A percentile compares a stretch with the other conserved stretches of the same genome.
Conservation (phyloP, 2,113 vertebrate species). For the Aplodontia rufa region DNA sequence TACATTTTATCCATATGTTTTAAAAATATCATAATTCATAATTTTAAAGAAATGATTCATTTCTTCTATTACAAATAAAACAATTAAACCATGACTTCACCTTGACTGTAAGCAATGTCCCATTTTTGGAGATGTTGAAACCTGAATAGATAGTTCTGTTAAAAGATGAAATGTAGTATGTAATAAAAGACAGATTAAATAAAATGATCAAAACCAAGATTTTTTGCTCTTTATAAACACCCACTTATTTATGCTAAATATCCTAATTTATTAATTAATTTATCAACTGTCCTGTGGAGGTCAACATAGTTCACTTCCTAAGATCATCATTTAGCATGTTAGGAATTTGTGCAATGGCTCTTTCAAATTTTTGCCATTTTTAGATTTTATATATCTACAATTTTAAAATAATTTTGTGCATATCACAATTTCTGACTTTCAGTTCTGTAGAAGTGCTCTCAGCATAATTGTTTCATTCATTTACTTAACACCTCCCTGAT, state of each 20-base stretch:
- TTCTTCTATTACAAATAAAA: neutral
- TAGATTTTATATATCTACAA: neutral
- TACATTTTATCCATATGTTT: neutral
- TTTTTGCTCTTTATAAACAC: neutral
- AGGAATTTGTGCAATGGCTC: neutral
- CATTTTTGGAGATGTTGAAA: neutral
- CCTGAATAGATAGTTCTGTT: slow-evolving; percentile 28
- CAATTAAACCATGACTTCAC: neutral
- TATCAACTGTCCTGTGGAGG: neutral
- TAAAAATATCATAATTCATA: neutral
- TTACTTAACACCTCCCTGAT: neutral
- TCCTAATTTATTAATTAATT: neutral
- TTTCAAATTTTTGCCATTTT: neutral
- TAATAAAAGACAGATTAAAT: neutral
- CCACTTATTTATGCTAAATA: neutral
- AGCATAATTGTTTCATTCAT: neutral
- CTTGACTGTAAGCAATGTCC: neutral
- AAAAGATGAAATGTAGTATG: neutral
- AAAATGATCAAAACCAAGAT: neutral
- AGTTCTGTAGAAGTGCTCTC: neutral
- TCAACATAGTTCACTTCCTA: neutral
- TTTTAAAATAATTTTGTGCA: neutral
- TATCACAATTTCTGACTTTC: neutral
- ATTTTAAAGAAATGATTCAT: neutral
- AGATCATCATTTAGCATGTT: neutral